Base-by-base conservation (phyloP, 2,888 invertebrate species). In the Chaitophorus viminalis region DNA sequence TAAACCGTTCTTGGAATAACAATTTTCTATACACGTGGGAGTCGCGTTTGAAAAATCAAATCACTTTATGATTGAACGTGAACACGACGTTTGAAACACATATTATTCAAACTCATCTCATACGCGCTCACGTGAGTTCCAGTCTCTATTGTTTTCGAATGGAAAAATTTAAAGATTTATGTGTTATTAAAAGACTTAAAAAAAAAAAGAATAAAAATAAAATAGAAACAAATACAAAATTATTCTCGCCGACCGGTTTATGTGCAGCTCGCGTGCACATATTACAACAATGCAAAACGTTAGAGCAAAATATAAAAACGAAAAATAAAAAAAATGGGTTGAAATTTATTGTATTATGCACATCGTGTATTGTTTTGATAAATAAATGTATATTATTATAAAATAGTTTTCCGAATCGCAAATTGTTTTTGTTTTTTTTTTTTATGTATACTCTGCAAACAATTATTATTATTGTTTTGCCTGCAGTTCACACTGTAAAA, bases 321-420 rank as follows among this genome's bases (percentile, higher is more conserved):
- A 6, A 5, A 18, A 6, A 31, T n/a, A 46, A 77, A 85, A 83
- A 60, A 76, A 68, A 76, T 39, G 68, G 3, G 29, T 85, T 85
- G n/a, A 77, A 77, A 68, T 77, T 85, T 77, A 77, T 85, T 74
- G 52, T 21, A 60, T 83, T 60, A 83, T 75, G 74, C 36, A 74
- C 60, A 77, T 68, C 75, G 65, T 39, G 46, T 85, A 85, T 85
- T 85, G 84, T 85, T 85, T 85, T 84, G 65, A 75, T 83, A 83
- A 75, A 83, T 83, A 83, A 39, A 75, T 17, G 60, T 29, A 52
- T 74, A 74, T 21, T 74, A n/a, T 39, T 29, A 68, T 68, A 68
- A 77, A 85, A 85, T 33, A 52, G 76, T 85, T 77, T 46, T 76
- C 25, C 8, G 6, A 46, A 76, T 65, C 33, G n/a, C 31, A 85